Evolutionary conservation across 2,797 vertebrate genomes (phyloP).

Genomic region (Naso thynnoides): DNA sequence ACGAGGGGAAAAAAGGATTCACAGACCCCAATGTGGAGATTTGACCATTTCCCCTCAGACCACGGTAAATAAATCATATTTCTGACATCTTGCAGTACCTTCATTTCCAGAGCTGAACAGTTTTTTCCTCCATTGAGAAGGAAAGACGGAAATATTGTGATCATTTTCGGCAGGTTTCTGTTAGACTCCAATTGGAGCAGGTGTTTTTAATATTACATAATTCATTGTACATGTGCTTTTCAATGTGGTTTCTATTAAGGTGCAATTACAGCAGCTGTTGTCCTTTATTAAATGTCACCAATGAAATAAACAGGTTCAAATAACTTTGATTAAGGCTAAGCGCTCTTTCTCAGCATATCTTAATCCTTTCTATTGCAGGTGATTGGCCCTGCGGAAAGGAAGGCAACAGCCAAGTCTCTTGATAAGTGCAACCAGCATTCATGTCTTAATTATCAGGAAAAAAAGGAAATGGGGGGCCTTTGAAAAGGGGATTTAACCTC

Average conservation of each 20-base stretch:
- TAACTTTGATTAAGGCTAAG: constrained; percentile 40
- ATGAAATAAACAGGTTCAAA: constrained; percentile 53
- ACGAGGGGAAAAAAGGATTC: constrained; percentile 98
- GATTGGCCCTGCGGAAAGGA: constrained; percentile 55
- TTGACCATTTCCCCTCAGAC: constrained; percentile 78
- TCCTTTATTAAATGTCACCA: constrained; percentile 44
- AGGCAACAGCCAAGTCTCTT: constrained; percentile 34
- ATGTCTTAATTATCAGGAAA: constrained; percentile 69
- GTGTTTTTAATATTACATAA: constrained; percentile 36
- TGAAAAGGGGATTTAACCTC: constrained; percentile 57
- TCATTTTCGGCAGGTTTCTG: constrained; percentile 7
- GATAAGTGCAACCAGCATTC: constrained; percentile 63
- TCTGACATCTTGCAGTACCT: background rate
- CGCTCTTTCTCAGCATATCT: constrained; percentile 48
- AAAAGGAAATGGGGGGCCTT: constrained; percentile 52
- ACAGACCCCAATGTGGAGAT: constrained; percentile 98
- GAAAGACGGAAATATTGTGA: background rate
- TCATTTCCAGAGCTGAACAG: background rate
- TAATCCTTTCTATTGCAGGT: constrained; percentile 72
- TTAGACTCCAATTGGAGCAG: constrained; percentile 23
- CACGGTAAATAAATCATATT: constrained; percentile 61
- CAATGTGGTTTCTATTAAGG: constrained; percentile 26
- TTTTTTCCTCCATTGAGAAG: background rate
- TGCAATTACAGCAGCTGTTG: constrained; percentile 47
- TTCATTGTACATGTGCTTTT: constrained; percentile 13